A percentile compares a stretch with the other conserved stretches of the same genome.
Evolutionary conservation across 2,113 vertebrate species (phyloP).

Genomic region (Caranx melampygus): DNA sequence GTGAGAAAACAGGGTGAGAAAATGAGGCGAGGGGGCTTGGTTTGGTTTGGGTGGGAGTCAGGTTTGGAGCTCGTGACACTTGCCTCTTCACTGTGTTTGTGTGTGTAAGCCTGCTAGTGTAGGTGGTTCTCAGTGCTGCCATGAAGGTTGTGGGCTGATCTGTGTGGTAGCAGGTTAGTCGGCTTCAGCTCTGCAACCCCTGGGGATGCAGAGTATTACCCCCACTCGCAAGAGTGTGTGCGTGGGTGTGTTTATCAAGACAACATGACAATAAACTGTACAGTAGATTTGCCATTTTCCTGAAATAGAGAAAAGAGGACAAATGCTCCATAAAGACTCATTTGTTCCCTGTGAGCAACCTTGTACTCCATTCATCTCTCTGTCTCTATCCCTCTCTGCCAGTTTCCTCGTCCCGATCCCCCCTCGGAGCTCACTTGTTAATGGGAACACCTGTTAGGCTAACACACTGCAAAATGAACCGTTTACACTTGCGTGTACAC

Average conservation of each 20-base stretch:
- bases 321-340: constrained; percentile 42
- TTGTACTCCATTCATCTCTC: constrained; percentile 52
- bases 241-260: constrained; percentile 34
- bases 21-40: constrained; percentile 27
- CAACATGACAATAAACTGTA: constrained; percentile 26
- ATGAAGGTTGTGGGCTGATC: constrained; percentile 70
- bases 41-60: constrained; percentile 40
- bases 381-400: constrained; percentile 47
- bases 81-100: constrained; percentile 56
- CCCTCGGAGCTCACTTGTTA: constrained; percentile 71
- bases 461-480: constrained; percentile 69
- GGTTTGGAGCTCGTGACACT: constrained; percentile 60
- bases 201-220: constrained; percentile 39
- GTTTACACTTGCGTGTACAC: constrained; percentile 62
- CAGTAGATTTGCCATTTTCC: constrained; percentile 4
- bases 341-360: constrained; percentile 50
- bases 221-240: constrained; percentile 40
- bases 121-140: constrained; percentile 67
- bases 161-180: constrained; percentile 72
- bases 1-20: constrained; percentile 46
- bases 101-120: constrained; percentile 59
- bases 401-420: constrained; percentile 45
- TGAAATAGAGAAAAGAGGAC: constrained; percentile 40
- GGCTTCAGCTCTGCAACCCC: constrained; percentile 51
- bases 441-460: constrained; percentile 79